phyloP scores from a whole-genome alignment of 2,797 vertebrate species.

The Gymnoscopelus microlampas region DNA sequence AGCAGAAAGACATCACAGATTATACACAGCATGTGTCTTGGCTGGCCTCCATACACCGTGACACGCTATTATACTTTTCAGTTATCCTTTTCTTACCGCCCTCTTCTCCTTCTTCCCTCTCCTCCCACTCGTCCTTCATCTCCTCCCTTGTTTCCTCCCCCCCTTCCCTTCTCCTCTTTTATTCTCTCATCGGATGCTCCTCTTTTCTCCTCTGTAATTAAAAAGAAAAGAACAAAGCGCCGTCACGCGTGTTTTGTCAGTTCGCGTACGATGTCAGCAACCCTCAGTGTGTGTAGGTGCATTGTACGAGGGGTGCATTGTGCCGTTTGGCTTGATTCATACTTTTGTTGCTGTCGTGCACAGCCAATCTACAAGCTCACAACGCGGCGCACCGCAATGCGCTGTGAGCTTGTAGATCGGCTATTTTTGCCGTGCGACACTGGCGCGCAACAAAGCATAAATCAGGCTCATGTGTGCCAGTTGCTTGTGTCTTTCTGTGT shows the following conservation, averaged over 20 bases:
- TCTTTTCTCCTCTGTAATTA: slow-evolving; percentile 13
- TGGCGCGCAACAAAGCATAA: too few species aligned
- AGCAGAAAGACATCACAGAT: slow-evolving; percentile 71
- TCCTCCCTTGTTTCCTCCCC: slow-evolving; percentile 14
- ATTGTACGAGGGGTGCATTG: slow-evolving; percentile 50
- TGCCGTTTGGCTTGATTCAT: slow-evolving; percentile 11
- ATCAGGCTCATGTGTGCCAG: slow-evolving; percentile 24
- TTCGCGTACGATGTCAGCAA: slow-evolving; percentile 45
- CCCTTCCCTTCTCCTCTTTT: slow-evolving; percentile 30
- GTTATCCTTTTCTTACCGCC: slow-evolving; percentile 24
- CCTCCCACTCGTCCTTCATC: not conserved
- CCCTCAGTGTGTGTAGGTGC: slow-evolving; percentile 15
- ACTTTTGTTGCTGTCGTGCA: not conserved
- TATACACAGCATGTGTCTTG: slow-evolving; percentile 73
- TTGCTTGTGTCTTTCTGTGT: slow-evolving; percentile 58
- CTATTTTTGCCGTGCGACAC: too few species aligned
- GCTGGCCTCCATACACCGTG: slow-evolving; percentile 67
- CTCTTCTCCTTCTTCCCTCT: slow-evolving; percentile 14
- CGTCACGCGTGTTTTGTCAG: slow-evolving; percentile 61
- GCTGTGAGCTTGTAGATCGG: too few species aligned
- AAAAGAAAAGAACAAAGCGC: slow-evolving; percentile 51
- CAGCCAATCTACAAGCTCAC: too few species aligned
- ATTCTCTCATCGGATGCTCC: slow-evolving; percentile 31
- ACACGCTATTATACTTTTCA: slow-evolving; percentile 69
- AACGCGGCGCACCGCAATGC: too few species aligned